Evolutionary conservation across 1,140 invertebrate species (phyloP), one percentile per base, ranked within the genome.

Genomic region (Muscidifurax raptorellus): DNA sequence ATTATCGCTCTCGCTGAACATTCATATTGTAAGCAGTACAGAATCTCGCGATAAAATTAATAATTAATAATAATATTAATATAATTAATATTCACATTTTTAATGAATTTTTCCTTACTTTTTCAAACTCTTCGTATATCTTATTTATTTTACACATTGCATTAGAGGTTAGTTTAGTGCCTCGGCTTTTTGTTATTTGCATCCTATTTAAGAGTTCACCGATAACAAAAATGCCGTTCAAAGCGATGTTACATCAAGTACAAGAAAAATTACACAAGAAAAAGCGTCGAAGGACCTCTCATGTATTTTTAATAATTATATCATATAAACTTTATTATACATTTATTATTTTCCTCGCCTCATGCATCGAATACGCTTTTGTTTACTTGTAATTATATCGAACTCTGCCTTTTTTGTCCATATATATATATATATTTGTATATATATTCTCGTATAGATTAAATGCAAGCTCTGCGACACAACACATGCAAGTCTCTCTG

Each of bases 21-120:
- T 78, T 72, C 59, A 71, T 25, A 52, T n/a, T 80, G 76, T 69
- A 78, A 75, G 75, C 85, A 83, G 82, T 88, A 86, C 72, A 86
- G 82, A 86, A 86, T 77, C 67, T 40, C 28, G 75, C n/a, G 27
- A 78, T 22, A 40, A n/a, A 22, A 74, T 71, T 83, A 78, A 71
- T 83, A 75, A 82, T 82, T 75, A 75, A 22, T 77, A 36, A 75
- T 83, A 71, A 52, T 83, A 83, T 71, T 69, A 78, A 83, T 83
- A 77, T 69, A 77, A 82, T 77, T 77, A 83, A 83, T 83, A 82
- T 82, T 82, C 81, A 82, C 81, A 82, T 82, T 13, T 76, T 76
- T 40, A 83, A 71, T 69, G 30, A 76, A 83, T 52, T 71, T 69
- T 47, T 71, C 9, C 18, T 74, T 83, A 67, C 18, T 22, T 75